Evolutionary conservation across 2,797 vertebrate genomes (phyloP).

Genomic region (Chanos chanos): DNA sequence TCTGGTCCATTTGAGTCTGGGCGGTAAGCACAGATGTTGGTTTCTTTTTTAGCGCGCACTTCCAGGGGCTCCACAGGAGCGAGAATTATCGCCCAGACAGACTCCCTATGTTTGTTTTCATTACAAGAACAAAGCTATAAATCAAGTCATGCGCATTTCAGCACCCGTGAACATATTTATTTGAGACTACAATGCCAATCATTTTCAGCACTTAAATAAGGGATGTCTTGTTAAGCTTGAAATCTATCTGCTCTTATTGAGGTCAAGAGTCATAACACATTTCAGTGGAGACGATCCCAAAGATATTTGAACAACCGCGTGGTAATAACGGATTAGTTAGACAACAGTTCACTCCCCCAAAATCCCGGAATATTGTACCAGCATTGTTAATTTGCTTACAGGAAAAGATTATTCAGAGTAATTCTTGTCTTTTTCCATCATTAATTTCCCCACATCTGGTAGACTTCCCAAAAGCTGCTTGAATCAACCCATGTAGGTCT

Average conservation of each 20-base stretch:
- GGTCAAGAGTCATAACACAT: not conserved
- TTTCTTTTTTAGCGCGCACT: slow-evolving; percentile 1
- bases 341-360: no score
- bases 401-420: no score
- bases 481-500: no score
- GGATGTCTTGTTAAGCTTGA: slow-evolving; percentile 40
- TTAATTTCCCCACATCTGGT: no score
- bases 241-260: slow-evolving; percentile 14
- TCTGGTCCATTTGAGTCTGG: slow-evolving; percentile 15
- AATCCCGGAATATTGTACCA: no score
- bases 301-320: no score
- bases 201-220: slow-evolving; percentile 45
- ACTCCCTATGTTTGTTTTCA: slow-evolving; percentile 50
- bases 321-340: no score
- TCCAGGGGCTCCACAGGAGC: not conserved
- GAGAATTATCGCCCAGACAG: not conserved
- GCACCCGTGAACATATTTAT: slow-evolving; percentile 50
- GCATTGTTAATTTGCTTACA: no score
- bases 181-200: slow-evolving; percentile 43
- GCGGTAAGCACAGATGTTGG: not conserved
- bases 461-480: no score
- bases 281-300: no score
- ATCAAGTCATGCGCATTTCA: slow-evolving; percentile 41
- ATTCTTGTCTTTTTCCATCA: no score
- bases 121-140: slow-evolving; percentile 37